Conservation (phyloP, 2,113 vertebrate species). For the Hemiscyllium ocellatum region DNA sequence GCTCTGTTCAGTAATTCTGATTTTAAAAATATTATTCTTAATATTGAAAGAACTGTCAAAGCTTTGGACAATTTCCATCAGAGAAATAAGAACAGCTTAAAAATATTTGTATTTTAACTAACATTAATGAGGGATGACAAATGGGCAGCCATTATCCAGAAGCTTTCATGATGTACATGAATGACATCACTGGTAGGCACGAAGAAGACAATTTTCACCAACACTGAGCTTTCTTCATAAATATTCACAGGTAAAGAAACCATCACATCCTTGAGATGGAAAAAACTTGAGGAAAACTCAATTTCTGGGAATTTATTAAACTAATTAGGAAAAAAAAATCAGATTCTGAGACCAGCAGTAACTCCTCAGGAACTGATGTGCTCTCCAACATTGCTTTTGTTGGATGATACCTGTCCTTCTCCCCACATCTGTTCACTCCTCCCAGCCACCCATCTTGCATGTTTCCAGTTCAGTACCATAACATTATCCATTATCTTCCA, state of each 20-base stretch:
- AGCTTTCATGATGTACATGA: background rate
- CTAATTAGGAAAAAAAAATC: background rate
- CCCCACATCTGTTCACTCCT: background rate
- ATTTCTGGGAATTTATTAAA: background rate
- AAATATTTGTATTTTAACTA: background rate
- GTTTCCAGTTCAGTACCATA: background rate
- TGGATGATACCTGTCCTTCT: background rate
- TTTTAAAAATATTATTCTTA: background rate
- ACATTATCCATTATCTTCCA: background rate
- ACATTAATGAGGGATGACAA: background rate
- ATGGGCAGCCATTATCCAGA: background rate
- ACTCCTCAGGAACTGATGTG: too few species aligned
- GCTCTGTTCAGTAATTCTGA: background rate
- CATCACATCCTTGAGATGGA: background rate
- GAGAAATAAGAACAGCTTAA: background rate
- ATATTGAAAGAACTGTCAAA: background rate
- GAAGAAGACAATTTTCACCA: background rate
- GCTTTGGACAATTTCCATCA: background rate
- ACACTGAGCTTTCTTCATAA: background rate
- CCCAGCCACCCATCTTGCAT: background rate
- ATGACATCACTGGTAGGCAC: background rate
- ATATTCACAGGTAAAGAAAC: background rate
- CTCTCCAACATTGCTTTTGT: background rate
- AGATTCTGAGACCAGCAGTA: background rate
- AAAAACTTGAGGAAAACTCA: background rate